Conservation (phyloP, 2,113 vertebrate species). For the Hippocampus barbouri region DNA sequence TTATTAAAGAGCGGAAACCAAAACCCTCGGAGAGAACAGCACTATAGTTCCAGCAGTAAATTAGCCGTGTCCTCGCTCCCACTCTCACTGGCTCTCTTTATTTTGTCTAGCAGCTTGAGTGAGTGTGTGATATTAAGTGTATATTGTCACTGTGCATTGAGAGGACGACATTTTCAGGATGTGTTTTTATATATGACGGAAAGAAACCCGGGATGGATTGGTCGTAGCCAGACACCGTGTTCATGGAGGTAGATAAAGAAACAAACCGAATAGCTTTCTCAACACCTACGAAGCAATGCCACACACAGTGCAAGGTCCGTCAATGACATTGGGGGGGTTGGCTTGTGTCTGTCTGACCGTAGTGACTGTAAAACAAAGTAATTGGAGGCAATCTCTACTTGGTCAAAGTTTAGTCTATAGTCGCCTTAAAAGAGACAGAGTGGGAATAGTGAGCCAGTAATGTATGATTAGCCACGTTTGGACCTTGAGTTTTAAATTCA, state of each 20-base stretch:
- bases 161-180: slow-evolving; percentile 33
- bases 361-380: slow-evolving; percentile 58
- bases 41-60: slow-evolving; percentile 67
- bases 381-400: slow-evolving; percentile 63
- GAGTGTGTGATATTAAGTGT: slow-evolving; percentile 22
- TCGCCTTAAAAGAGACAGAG: slow-evolving; percentile 61
- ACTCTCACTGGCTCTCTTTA: slow-evolving; percentile 43
- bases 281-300: slow-evolving; percentile 34
- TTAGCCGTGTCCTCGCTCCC: slow-evolving; percentile 50
- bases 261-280: slow-evolving; percentile 24
- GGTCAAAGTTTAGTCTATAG: slow-evolving; percentile 72
- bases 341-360: slow-evolving; percentile 16
- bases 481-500: background rate
- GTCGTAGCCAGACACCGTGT: slow-evolving; percentile 14
- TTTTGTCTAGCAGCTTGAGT: slow-evolving; percentile 54
- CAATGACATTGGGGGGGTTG: slow-evolving; percentile 37
- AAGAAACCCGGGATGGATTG: slow-evolving; percentile 36
- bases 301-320: slow-evolving; percentile 58
- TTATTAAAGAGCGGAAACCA: slow-evolving; percentile 56
- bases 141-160: slow-evolving; percentile 32
- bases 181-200: slow-evolving; percentile 32
- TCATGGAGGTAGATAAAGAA: slow-evolving; percentile 26
- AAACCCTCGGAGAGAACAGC: slow-evolving; percentile 48
- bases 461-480: background rate
- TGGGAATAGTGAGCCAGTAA: slow-evolving; percentile 58